Conservation (phyloP, 2,113 vertebrate species). For the Amia ocellicauda region DNA sequence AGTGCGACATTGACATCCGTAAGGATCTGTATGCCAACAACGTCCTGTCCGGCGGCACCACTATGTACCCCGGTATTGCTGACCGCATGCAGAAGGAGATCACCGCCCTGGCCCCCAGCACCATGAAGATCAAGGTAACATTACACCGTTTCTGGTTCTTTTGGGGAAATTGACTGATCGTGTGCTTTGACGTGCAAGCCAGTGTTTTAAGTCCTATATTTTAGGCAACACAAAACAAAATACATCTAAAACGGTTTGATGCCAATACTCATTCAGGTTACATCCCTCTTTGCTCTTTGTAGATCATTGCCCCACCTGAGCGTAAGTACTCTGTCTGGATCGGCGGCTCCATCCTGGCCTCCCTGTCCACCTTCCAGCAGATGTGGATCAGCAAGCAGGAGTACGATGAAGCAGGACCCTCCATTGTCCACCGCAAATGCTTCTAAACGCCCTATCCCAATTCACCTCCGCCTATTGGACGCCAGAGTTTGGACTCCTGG, state of each 20-base stretch:
- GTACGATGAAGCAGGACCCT: constrained; percentile 87
- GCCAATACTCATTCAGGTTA: too few relatives aligned
- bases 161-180: too few relatives aligned
- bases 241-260: too few relatives aligned
- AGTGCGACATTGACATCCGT: constrained; percentile 91
- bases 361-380: constrained; percentile 87
- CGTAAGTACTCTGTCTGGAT: constrained; percentile 82
- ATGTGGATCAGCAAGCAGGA: constrained; percentile 97
- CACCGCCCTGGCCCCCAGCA: constrained; percentile 86
- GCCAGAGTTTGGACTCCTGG: constrained; percentile 60
- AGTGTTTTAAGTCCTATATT: too few relatives aligned
- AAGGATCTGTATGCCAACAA: constrained; percentile 95
- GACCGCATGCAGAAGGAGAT: constrained; percentile 95
- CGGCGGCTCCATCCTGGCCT: constrained; percentile 76
- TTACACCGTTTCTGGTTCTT: background rate
- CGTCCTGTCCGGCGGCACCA: constrained; percentile 85
- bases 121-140: constrained; percentile 92
- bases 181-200: too few relatives aligned
- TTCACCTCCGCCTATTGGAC: constrained; percentile 56
- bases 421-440: constrained; percentile 92
- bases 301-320: constrained; percentile 88
- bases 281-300: constrained; percentile 6
- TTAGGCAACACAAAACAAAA: too few relatives aligned
- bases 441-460: constrained; percentile 65
- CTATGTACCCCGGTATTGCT: constrained; percentile 92